These are phyloP conservation scores for Tromatobia lineatoria DNA, from an alignment of 2,888 invertebrate species.

Conservation along the genomic window DNA sequence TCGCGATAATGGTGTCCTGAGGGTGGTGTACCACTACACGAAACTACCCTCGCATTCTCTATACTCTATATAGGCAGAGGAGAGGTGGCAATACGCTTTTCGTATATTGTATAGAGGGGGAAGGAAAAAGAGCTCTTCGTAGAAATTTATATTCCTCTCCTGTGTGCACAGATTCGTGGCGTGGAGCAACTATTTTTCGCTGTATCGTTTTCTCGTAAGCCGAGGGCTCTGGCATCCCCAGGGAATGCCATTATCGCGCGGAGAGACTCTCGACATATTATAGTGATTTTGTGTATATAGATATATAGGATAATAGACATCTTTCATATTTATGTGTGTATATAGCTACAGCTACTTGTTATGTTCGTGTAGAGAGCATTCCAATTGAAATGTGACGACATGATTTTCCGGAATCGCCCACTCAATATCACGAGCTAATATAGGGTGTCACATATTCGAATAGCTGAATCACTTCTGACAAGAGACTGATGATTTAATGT, in stretches of 20 bases:
- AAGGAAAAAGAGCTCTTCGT: not conserved
- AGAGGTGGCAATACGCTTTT: slow-evolving; percentile 30
- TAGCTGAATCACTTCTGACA: too few relatives aligned
- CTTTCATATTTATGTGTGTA: slow-evolving; percentile 18
- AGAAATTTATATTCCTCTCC: slow-evolving; percentile 56
- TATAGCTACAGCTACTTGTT: slow-evolving; percentile 9
- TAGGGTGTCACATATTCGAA: too few relatives aligned
- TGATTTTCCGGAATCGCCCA: not conserved
- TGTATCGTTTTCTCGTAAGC: slow-evolving; percentile 29
- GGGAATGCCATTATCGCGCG: slow-evolving; percentile 58
- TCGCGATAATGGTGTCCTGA: slow-evolving; percentile 57
- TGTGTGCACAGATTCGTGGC: slow-evolving; percentile 46
- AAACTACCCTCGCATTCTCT: slow-evolving; percentile 28
- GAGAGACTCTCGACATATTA: slow-evolving; percentile 36
- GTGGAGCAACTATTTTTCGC: slow-evolving; percentile 37
- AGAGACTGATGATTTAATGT: too few relatives aligned
- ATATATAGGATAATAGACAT: slow-evolving; percentile 1
- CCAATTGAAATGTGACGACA: not conserved
- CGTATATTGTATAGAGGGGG: not conserved
- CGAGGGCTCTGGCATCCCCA: slow-evolving; percentile 29
- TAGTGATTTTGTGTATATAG: not conserved
- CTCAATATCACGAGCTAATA: not conserved
- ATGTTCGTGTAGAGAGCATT: not conserved
- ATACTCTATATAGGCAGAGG: not conserved
- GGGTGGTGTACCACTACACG: slow-evolving; percentile 33